Evolutionary conservation across 2,888 invertebrate species (phyloP), one percentile per base, ranked within the genome.

Genomic region (Schrankia costaestrigalis): DNA sequence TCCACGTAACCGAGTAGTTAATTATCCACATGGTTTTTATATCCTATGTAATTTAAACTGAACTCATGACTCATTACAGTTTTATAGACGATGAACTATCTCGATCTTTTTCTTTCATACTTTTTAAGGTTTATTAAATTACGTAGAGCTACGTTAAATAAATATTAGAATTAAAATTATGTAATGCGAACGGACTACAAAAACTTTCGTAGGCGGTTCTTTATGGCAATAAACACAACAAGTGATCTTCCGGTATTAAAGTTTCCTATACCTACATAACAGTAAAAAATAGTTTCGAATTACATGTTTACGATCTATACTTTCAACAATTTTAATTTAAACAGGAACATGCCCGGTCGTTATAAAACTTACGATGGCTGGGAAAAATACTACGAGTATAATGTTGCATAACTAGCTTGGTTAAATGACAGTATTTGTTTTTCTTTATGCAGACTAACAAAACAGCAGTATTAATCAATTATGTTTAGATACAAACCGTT

Each of bases 81-180:
- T 53, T 56, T 53, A 57, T 56, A 32, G 42, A 18, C 21, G 36
- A 34, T 28, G 31, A 57, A 53, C 36, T 43, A 35, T 35, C 33
- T 13, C 17, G 23, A 22, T 19, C 11, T 18, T 42, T 52, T 53
- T 48, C 47, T 44, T 35, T 26, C 17, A 25, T 32, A 17, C 36
- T 48, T 43, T 32, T 44, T 35, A 25, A 35, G 17, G 31, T 57
- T 29, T 33, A 48, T 53, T 38, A 57, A 45, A 44, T 54, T 41
- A 53, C 39, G n/a, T n/a, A 32, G 33, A 11, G 35, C 31, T 36
- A 26, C 14, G 36, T 44, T 42, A 56, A 38, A 19, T 18, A 42
- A 33, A 57, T 53, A 57, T 56, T 43, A 46, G 49, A 39, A 42
- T 35, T 44, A 5, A 47, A 41, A 30, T 38, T 54, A 53, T 40